Evolutionary conservation across 2,797 vertebrate species (phyloP).

Genomic region (Poecilia velifera): DNA sequence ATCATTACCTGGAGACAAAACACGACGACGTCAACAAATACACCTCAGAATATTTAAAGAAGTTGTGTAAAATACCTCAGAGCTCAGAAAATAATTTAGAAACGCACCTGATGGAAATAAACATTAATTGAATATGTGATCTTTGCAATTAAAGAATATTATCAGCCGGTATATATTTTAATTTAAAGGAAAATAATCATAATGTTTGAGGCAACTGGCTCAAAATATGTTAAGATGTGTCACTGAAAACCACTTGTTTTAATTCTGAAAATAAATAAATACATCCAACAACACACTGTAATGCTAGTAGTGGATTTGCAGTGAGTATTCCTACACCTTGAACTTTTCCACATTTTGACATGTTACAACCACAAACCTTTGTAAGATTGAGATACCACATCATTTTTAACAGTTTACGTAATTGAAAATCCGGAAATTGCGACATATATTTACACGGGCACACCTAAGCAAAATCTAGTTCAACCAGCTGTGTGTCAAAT

Average conservation of each 20-base stretch:
- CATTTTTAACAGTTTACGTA: background rate
- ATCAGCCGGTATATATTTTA: background rate
- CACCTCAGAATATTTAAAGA: background rate
- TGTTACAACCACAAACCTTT: background rate
- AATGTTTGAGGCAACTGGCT: background rate
- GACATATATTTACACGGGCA: background rate
- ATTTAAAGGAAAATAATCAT: background rate
- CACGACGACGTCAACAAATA: background rate
- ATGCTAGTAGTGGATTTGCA: background rate
- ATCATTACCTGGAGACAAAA: slow-evolving; percentile 65
- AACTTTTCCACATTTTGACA: background rate
- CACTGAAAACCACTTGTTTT: no score
- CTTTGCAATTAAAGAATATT: background rate
- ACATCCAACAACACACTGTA: background rate
- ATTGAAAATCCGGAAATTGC: background rate
- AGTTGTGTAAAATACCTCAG: background rate
- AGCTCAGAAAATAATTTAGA: no score
- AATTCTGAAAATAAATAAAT: background rate
- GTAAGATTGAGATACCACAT: background rate
- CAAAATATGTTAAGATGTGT: background rate
- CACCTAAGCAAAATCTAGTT: background rate
- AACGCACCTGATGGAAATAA: background rate
- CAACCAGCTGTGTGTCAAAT: background rate
- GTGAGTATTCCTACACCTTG: background rate
- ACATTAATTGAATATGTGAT: background rate